Evolutionary conservation across 1,140 invertebrate genomes (phyloP), one percentile per base, ranked within the genome.

Genomic region (Drosophila lacertosa): DNA sequence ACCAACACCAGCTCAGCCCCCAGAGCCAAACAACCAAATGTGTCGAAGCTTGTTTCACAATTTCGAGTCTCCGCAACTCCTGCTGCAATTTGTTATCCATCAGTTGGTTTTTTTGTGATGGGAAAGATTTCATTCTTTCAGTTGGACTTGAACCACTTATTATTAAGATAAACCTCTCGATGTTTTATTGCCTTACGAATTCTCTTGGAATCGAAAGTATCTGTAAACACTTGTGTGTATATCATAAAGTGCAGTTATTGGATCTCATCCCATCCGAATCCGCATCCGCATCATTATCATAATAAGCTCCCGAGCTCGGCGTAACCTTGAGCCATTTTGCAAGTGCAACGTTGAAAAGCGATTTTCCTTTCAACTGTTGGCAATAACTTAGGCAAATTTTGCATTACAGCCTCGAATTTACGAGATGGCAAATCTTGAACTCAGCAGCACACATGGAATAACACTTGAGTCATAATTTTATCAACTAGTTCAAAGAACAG

Each of bases 11-110:
- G n/a, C n/a, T n/a, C n/a, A 20, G 20, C 13, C 33, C 29, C 5
- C 29, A 1, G 1, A 35, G 62, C 57, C 67, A 44, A 65, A 57
- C 67, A 65, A 55, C 45, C 44, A 68, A 71, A 77, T 81, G 62
- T 84, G 81, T 86, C 77, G 77, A 45, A 33, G 66, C 63, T 66
- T 66, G 47, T 66, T 66, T 66, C 44, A 37, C 15, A 50, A 32
- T 35, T 32, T 53, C 37, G 40, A n/a, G 26, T 48, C 44, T 35
- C 22, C 16, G 9, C 44, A 39, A 6, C 6, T 10, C 4, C 40
- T 10, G 15, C 58, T 67, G 73, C 73, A 88, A 77, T 84, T 84
- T 80, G 76, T 73, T 84, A 74, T 73, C 59, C 63, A 62, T 79
- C 79, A 76, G 45, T 58, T 55, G 32, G 22, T 20, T 42, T 76